phyloP scores from a whole-genome alignment of 2,113 vertebrate genomes.

The Leucopsar rothschildi region DNA sequence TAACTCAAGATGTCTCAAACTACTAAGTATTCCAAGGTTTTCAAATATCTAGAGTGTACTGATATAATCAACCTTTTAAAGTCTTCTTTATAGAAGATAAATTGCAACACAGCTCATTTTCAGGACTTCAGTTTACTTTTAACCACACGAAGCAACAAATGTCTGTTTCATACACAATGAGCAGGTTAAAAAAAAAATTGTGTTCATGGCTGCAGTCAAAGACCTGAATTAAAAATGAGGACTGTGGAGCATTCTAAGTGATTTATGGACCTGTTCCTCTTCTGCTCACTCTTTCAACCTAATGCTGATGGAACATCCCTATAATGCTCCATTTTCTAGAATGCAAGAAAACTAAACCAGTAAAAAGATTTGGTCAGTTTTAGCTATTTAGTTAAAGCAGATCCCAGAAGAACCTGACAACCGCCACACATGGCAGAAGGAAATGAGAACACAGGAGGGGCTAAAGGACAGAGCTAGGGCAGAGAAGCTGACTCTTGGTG shows the following conservation, averaged over 20 bases:
- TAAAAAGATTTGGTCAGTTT: background rate
- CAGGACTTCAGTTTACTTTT: background rate
- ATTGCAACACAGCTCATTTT: background rate
- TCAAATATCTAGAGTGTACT: background rate
- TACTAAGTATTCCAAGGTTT: background rate
- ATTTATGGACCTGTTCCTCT: background rate
- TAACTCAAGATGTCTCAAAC: background rate
- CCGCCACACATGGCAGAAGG: fast-evolving
- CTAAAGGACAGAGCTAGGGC: background rate
- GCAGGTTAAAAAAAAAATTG: background rate
- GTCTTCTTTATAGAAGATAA: background rate
- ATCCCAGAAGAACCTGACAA: background rate
- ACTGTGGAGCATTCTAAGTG: background rate
- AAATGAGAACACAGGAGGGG: background rate
- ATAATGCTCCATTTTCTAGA: background rate
- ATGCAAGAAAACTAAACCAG: background rate
- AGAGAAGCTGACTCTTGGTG: background rate
- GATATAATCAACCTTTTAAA: background rate
- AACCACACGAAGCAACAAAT: background rate
- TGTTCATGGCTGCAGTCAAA: background rate
- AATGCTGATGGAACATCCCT: background rate
- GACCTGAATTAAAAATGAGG: background rate
- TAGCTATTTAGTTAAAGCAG: background rate
- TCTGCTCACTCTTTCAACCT: background rate
- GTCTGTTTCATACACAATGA: background rate